Percentiles rank a stretch among this genome's conserved stretches.
phyloP scores from a whole-genome alignment of 2,113 vertebrate genomes.

The Macrotis lagotis region DNA sequence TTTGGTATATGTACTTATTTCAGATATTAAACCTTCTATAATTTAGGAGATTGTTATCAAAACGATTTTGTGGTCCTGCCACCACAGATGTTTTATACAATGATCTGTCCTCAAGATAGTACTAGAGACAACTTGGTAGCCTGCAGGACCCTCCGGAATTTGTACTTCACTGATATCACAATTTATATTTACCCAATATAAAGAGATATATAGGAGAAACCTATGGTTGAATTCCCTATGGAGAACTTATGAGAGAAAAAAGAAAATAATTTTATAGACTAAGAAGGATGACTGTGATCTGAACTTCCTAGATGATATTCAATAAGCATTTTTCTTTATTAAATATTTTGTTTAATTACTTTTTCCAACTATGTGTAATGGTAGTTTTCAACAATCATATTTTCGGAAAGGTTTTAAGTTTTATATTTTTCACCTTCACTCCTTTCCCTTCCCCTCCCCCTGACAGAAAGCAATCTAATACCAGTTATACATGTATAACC shows the following conservation, averaged over 20 bases:
- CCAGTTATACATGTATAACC: too few relatives aligned
- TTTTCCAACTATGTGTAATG: too few relatives aligned
- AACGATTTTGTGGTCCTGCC: not conserved
- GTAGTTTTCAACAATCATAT: too few relatives aligned
- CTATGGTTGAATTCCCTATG: not conserved
- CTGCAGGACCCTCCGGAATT: not conserved
- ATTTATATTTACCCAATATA: not conserved
- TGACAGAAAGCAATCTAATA: too few relatives aligned
- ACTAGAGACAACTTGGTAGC: not conserved
- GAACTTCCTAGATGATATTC: not conserved
- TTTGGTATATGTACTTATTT: not conserved
- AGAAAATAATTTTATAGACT: not conserved
- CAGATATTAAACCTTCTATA: not conserved
- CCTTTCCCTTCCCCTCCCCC: too few relatives aligned
- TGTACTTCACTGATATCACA: not conserved
- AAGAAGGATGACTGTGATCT: not conserved
- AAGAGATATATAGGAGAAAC: not conserved
- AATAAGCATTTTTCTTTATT: not conserved
- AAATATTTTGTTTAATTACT: too few relatives aligned
- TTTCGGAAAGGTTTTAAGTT: too few relatives aligned
- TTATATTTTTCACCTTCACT: too few relatives aligned
- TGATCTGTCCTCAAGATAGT: not conserved
- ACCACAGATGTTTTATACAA: not conserved
- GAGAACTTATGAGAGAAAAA: not conserved
- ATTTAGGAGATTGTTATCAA: not conserved